phyloP scores from a whole-genome alignment of 2,888 invertebrate genomes.

The Temnothorax rugatulus region DNA sequence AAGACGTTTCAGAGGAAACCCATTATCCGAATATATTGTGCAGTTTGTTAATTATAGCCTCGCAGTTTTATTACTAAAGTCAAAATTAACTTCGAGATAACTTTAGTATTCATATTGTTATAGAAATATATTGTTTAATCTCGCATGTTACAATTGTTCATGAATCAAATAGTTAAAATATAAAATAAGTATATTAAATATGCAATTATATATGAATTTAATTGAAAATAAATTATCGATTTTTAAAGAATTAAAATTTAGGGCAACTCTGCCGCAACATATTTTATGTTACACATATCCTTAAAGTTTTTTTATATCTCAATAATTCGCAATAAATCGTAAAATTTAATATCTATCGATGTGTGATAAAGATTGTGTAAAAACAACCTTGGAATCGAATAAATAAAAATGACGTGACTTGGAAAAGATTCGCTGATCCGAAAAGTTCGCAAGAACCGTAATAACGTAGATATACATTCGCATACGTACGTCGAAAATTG shows the following conservation, averaged over 20 bases:
- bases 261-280: background rate
- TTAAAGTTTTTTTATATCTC: background rate
- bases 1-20: constrained; percentile 42
- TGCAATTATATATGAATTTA: background rate
- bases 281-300: background rate
- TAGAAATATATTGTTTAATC: constrained; percentile 9
- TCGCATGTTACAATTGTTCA: background rate
- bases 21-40: constrained; percentile 53
- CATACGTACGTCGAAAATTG: constrained; percentile 56
- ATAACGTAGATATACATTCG: constrained; percentile 19
- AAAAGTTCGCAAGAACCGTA: constrained; percentile 43
- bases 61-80: constrained; percentile 41
- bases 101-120: background rate
- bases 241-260: background rate
- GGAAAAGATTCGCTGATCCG: constrained; percentile 37
- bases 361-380: background rate
- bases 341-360: background rate
- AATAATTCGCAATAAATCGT: background rate
- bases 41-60: constrained; percentile 41
- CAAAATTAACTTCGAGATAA: constrained; percentile 26
- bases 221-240: background rate
- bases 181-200: background rate
- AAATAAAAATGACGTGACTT: constrained; percentile 46
- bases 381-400: constrained; percentile 5
- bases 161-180: background rate